Evolutionary conservation across 2,888 invertebrate species (phyloP).

Genomic region (Apodemia zela): DNA sequence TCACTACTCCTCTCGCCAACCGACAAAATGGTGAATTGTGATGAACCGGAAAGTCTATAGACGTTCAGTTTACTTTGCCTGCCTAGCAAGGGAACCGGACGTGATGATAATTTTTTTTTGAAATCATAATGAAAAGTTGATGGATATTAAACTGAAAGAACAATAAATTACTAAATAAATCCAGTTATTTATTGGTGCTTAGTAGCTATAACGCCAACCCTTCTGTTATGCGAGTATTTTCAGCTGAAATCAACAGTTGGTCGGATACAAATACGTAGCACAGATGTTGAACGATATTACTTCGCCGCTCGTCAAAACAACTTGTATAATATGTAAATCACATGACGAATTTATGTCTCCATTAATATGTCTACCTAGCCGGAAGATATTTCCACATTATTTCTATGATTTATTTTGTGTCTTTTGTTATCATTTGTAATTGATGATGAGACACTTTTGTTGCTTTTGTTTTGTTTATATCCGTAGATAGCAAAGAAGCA

Average conservation of each 20-base stretch:
- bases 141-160: background rate
- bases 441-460: background rate
- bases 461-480: background rate
- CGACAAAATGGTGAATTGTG: too few species aligned
- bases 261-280: slow-evolving; percentile 24
- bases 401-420: background rate
- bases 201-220: slow-evolving; percentile 24
- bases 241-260: slow-evolving; percentile 32
- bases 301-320: slow-evolving; percentile 32
- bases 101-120: too few species aligned
- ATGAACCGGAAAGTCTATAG: too few species aligned
- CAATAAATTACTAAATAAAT: slow-evolving; percentile 1
- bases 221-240: slow-evolving; percentile 27
- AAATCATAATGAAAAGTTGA: background rate
- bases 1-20: too few species aligned
- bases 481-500: background rate
- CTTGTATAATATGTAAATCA: slow-evolving; percentile 26
- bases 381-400: background rate
- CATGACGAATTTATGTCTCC: slow-evolving; percentile 6
- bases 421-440: background rate
- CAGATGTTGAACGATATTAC: slow-evolving; percentile 30
- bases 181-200: slow-evolving; percentile 20
- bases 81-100: too few species aligned
- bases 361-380: background rate
- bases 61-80: too few species aligned